Base-by-base conservation (phyloP, 2,797 vertebrate species). In the Darevskia nairensis region DNA sequence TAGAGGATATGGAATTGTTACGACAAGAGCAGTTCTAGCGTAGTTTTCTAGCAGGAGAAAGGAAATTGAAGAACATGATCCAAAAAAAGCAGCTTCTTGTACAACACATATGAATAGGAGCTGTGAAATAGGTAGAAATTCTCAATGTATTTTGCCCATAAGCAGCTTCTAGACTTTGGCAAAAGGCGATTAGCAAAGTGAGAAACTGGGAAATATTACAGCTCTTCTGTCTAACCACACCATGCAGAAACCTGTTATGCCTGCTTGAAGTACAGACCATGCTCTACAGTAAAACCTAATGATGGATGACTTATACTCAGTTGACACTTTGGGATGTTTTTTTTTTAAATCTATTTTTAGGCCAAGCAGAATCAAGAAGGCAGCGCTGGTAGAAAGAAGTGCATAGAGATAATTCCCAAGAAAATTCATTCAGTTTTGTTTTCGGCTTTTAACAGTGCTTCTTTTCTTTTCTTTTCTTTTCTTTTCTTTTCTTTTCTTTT, bases 151-250 rank as follows among this genome's bases (percentile, higher is more conserved):
- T 83, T n/a, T 86, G 5, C 2, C 25, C 3, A n/a, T 25, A 76
- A 4, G 59, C 81, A 72, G 75, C 11, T 80, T 61, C 79, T 8
- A 41, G 8, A 1, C 61, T 50, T 61, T 90, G 80, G 78, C 76
- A 92, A 59, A 90, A 92, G 71, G 17, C 1, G 90, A 94, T 86
- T 21, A 79, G 23, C 44, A 69, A 90, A 92, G 39, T 35, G 78
- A 91, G 88, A 77, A 90, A 85, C 41, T 39, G 85, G 74, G n/a
- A 86, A 89, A 90, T 89, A 86, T 11, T 64, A 84, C 46, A 86
- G 78, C 0, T 86, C 64, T 83, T 4, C 15, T 85, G 69, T 87
- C 32, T 81, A 82, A 82, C 35, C 86, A 88, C 1, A 3, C 35
- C 66, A 90, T 82, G 81, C 89, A 25, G 35, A 90, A 75, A 13